A percentile compares a stretch with the other conserved stretches of the same genome.
These are phyloP conservation scores for Nannoperca australis DNA, from an alignment of 2,797 vertebrate species.

Conservation along the genomic window DNA sequence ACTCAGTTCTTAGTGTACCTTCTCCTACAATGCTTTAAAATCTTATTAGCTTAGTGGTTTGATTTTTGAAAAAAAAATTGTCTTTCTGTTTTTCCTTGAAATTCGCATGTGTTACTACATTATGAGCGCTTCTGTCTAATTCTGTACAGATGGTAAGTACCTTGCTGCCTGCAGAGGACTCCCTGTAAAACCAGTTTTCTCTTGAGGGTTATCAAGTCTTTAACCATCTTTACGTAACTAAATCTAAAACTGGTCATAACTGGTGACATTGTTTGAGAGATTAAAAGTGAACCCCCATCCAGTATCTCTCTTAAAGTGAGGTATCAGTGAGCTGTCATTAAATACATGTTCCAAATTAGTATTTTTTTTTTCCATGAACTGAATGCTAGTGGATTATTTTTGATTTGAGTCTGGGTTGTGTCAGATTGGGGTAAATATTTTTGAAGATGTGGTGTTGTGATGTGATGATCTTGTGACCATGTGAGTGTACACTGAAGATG, in stretches of 20 bases:
- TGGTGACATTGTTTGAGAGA: neutral
- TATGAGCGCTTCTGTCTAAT: neutral
- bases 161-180: neutral
- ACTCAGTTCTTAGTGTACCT: neutral
- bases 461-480: no score
- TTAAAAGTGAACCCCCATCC: neutral
- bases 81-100: neutral
- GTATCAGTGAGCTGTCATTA: no score
- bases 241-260: neutral
- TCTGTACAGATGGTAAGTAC: neutral
- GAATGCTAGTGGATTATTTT: no score
- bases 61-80: neutral
- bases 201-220: neutral
- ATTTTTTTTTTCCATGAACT: no score
- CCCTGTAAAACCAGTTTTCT: slow-evolving; percentile 32
- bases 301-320: neutral
- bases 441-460: no score
- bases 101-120: neutral
- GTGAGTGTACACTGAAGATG: no score
- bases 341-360: no score
- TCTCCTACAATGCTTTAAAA: neutral
- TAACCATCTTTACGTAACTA: neutral
- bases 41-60: neutral
- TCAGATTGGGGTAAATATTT: no score
- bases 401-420: no score